These are phyloP conservation scores for Pasiphila rectangulata DNA, from an alignment of 2,888 invertebrate genomes.

Conservation along the genomic window DNA sequence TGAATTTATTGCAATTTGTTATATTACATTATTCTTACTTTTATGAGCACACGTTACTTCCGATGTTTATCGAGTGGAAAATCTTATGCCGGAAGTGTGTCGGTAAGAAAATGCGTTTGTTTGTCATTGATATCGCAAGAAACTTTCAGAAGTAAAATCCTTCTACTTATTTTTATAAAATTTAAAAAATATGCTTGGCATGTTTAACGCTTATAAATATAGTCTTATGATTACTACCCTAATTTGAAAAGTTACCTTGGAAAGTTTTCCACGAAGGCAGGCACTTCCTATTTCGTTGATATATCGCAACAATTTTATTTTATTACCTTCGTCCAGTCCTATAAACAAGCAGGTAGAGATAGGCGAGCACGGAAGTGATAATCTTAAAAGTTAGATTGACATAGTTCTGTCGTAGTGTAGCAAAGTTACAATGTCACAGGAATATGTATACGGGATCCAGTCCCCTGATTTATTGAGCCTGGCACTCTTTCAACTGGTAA, in stretches of 20 bases:
- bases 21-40: slow-evolving; percentile 35
- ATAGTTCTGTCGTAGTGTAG: slow-evolving; percentile 68
- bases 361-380: slow-evolving; percentile 71
- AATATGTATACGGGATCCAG: slow-evolving; percentile 46
- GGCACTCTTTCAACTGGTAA: slow-evolving; percentile 70
- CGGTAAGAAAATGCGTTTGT: slow-evolving; percentile 30
- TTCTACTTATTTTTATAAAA: too few relatives aligned
- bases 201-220: too few relatives aligned
- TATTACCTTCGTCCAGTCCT: slow-evolving; percentile 46
- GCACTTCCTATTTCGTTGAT: slow-evolving; percentile 13
- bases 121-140: slow-evolving; percentile 16
- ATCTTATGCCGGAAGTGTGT: slow-evolving; percentile 27
- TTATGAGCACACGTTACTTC: slow-evolving; percentile 31
- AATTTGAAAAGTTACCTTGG: not conserved
- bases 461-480: slow-evolving; percentile 61
- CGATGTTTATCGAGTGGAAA: slow-evolving; percentile 35
- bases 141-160: too few relatives aligned
- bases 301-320: slow-evolving; percentile 28
- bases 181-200: too few relatives aligned
- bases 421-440: slow-evolving; percentile 66
- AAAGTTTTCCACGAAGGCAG: not conserved
- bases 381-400: slow-evolving; percentile 79
- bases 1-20: slow-evolving; percentile 38
- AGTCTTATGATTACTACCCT: not conserved
- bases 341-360: slow-evolving; percentile 56